Conservation (phyloP, 2,113 vertebrate species). For the Sterna hirundo region DNA sequence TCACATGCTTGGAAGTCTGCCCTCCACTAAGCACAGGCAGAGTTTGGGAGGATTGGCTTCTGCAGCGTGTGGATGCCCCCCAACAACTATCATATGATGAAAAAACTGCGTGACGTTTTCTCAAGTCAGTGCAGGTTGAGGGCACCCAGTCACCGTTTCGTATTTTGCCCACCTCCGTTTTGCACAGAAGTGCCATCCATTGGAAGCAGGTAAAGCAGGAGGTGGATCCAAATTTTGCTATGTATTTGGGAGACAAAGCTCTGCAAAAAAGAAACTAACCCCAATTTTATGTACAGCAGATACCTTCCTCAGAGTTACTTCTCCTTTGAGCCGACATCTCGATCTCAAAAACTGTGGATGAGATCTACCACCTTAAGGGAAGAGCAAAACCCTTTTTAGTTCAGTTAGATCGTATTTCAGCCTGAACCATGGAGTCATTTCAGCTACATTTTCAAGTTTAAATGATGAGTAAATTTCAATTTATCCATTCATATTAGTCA, state of each 20-base stretch:
- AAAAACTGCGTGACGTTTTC: background rate
- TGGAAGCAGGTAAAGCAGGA: background rate
- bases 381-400: background rate
- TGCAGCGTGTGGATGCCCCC: background rate
- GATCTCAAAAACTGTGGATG: background rate
- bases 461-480: background rate
- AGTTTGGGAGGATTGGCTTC: background rate
- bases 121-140: background rate
- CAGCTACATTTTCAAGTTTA: background rate
- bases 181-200: background rate
- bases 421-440: background rate
- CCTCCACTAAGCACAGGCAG: no score
- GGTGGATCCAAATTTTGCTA: background rate
- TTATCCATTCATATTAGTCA: background rate
- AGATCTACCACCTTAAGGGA: background rate
- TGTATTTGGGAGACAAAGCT: background rate
- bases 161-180: background rate
- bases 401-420: background rate
- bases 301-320: background rate
- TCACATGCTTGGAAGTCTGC: rapidly evolving
- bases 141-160: background rate
- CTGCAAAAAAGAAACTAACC: background rate
- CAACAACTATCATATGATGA: background rate
- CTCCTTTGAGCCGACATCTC: background rate
- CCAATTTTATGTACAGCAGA: background rate